Base-by-base conservation (phyloP, 2,888 invertebrate species). In the Hipparchia semele region DNA sequence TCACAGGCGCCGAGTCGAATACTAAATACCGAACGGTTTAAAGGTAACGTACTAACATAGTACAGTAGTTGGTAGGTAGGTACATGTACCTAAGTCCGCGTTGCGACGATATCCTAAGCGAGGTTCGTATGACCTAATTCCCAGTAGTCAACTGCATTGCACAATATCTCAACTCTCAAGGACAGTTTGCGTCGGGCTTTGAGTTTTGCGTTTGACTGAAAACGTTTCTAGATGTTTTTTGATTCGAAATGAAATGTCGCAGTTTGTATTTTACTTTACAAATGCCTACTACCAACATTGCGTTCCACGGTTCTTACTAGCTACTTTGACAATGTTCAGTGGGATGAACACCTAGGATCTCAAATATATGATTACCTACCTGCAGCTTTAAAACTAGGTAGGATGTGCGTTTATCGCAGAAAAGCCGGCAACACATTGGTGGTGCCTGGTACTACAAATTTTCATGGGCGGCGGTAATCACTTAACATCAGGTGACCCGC, bases 11-110 rank as follows among this genome's bases (percentile, higher is more conserved):
- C 70, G 76, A 71, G 75, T 75, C 79, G 79, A 78, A 80, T 79
- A 76, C 78, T 78, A 79, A 80, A 77, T 73, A 77, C 75, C 69
- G 74, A 77, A 77, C 79, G 76, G 77, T 77, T 76, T 76, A 76
- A 79, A 78, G 78, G 77, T 78, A 78, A 78, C 76, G 76, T 70
- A 77, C 77, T 78, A 71, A 75, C 77, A 77, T 73, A 77, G 73
- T 23, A 23, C 23, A 23, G 23, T 23, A 23, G 23, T 73, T 71
- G n/a, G 60, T n/a, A 54, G 12, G 12, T 54, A 54, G 53, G 59
- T 60, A 2, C 62, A 70, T 69, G 70, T 23, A 62, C 54, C 67
- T 70, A 76, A 73, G 74, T 75, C 75, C 74, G 78, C 75, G 72
- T 72, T 73, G 75, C 74, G 73, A 71, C 69, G 77, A 71, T 77